Conservation (phyloP, 2,888 invertebrate genomes). For the Leptura quadrifasciata region DNA sequence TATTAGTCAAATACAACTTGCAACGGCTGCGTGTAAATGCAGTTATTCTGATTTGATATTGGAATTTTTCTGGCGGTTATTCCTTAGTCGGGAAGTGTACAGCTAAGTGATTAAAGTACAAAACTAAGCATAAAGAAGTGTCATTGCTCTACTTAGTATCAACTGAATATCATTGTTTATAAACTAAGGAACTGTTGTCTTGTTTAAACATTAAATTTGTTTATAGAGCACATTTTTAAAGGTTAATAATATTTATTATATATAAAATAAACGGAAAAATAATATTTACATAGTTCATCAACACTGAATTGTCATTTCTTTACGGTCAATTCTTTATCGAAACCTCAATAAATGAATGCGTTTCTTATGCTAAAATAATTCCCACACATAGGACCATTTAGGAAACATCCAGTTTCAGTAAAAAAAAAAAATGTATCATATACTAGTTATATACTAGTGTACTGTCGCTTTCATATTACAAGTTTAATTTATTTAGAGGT, state of each 20-base stretch:
- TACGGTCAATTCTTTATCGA: not conserved
- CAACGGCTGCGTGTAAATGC: too few relatives aligned
- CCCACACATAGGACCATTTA: not conserved
- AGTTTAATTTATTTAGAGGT: too few relatives aligned
- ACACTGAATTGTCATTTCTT: conserved; percentile 6
- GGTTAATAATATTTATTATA: conserved; percentile 11
- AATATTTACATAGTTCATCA: conserved; percentile 22
- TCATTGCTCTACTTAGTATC: conserved; percentile 32
- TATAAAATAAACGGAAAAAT: conserved; percentile 5
- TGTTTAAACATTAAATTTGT: conserved; percentile 28
- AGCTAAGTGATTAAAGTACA: not conserved
- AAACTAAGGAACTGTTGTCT: conserved; percentile 13
- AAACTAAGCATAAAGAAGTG: conserved; percentile 21
- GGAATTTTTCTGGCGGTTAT: not conserved
- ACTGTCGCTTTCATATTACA: too few relatives aligned
- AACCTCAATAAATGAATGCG: conserved; percentile 1
- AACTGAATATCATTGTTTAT: conserved; percentile 16
- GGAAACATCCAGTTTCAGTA: too few relatives aligned
- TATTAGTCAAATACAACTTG: too few relatives aligned
- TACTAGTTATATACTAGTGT: too few relatives aligned
- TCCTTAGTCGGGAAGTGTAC: conserved; percentile 2
- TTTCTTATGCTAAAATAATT: conserved; percentile 1
- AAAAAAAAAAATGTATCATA: too few relatives aligned
- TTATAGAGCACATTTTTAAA: conserved; percentile 23
- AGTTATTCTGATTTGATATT: too few relatives aligned